phyloP scores from a whole-genome alignment of 2,797 vertebrate genomes.

The Otus scops region DNA sequence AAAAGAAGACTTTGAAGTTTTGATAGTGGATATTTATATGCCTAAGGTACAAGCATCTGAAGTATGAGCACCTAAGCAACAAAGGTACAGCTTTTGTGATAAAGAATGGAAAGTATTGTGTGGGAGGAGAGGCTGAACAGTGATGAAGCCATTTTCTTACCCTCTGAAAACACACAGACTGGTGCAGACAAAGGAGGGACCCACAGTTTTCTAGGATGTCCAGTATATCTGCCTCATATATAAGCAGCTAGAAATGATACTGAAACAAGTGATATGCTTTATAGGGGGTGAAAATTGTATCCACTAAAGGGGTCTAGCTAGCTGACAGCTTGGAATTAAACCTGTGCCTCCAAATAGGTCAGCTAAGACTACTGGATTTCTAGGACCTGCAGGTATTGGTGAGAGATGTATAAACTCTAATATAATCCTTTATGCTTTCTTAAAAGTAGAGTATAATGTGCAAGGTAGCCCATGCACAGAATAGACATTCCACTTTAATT shows the following conservation, averaged over 20 bases:
- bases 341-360: rapidly evolving
- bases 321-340: not conserved
- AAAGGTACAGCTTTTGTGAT: not conserved
- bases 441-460: not conserved
- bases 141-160: not conserved
- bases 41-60: not conserved
- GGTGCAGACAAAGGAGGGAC: not conserved
- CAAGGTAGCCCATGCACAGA: not conserved
- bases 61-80: not conserved
- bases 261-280: not conserved
- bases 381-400: not conserved
- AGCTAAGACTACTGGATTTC: not conserved
- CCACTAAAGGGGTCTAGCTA: not conserved
- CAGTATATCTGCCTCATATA: not conserved
- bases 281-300: not conserved
- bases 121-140: not conserved
- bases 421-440: not conserved
- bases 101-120: not conserved
- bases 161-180: not conserved
- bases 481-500: not conserved
- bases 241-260: not conserved
- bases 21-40: not conserved
- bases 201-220: not conserved
- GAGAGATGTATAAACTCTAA: not conserved
- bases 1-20: not conserved